Evolutionary conservation across 2,888 invertebrate genomes (phyloP), one percentile per base, ranked within the genome.

Genomic region (Crematogaster levior): DNA sequence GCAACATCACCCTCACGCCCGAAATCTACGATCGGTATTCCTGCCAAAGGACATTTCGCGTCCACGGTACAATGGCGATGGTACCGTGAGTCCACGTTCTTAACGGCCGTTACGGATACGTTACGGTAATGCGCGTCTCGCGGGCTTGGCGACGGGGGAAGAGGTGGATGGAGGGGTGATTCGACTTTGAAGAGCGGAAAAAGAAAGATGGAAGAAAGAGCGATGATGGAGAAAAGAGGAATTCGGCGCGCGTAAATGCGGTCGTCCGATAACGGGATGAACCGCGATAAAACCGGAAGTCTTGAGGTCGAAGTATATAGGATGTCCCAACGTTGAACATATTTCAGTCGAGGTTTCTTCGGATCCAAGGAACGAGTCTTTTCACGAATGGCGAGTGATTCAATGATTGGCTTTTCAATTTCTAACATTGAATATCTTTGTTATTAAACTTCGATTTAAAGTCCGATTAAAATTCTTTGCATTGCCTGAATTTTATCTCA

Each of bases 101-200:
- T 86, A 85, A 86, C 75, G 87, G 77, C 66, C 83, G 82, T 88
- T 85, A 84, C 84, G 68, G 68, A 79, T 82, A 81, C 81, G 70
- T 88, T 88, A 88, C 88, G 83, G 56, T 87, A 87, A 87, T 87
- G 86, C 65, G 30, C 43, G 63, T 60, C 74, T 81, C 51, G 63
- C 51, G 74, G 34, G 51, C 4, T 73, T 43, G 81, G 68, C 27
- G 43, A 27, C 61, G 37, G 15, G 24, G 21, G 12, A 12, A 10
- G 21, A 6, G 68, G 27, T 18, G 72, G 48, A 7, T 53, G 40
- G 10, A 6, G 24, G 24, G 58, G 51, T 51, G 80, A 56, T 70
- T 56, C 70, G 70, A 34, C 77, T 65, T 79, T 79, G 77, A 79
- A 58, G 77, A 58, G 63, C 40, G 65, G 37, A 24, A 83, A 63